Conservation (phyloP, 2,888 invertebrate species). For the Mongoloraphidia duomilia region DNA sequence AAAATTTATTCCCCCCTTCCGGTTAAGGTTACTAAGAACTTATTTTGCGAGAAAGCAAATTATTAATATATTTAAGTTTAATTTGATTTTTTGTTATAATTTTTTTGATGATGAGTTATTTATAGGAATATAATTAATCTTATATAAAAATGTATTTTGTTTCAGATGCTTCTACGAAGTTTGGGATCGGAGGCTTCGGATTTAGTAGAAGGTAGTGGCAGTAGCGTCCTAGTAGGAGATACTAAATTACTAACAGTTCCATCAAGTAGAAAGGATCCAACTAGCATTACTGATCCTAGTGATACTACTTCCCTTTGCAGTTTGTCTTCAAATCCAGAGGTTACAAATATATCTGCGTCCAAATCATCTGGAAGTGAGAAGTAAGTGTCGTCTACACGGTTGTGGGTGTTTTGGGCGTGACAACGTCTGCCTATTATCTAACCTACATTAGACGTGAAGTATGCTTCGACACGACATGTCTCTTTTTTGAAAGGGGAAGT, state of each 20-base stretch:
- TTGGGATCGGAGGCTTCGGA: conserved; percentile 45
- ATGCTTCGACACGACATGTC: too few species aligned
- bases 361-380: conserved; percentile 24
- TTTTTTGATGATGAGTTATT: too few species aligned
- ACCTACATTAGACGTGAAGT: too few species aligned
- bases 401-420: too few species aligned
- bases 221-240: conserved; percentile 23
- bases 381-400: conserved; percentile 17
- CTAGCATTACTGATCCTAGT: conserved; percentile 52
- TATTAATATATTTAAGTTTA: too few species aligned
- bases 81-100: too few species aligned
- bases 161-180: conserved; percentile 51
- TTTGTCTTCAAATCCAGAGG: conserved; percentile 41
- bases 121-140: background rate
- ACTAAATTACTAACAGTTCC: conserved; percentile 32
- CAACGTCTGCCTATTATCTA: too few species aligned
- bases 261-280: conserved; percentile 34
- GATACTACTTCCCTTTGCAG: conserved; percentile 61
- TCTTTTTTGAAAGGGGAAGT: too few species aligned
- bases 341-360: too few species aligned
- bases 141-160: background rate
- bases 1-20: background rate
- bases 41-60: too few species aligned
- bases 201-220: conserved; percentile 22
- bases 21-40: too few species aligned